Evolutionary conservation across 2,888 invertebrate genomes (phyloP).

Genomic region (Aphidius colemani): DNA sequence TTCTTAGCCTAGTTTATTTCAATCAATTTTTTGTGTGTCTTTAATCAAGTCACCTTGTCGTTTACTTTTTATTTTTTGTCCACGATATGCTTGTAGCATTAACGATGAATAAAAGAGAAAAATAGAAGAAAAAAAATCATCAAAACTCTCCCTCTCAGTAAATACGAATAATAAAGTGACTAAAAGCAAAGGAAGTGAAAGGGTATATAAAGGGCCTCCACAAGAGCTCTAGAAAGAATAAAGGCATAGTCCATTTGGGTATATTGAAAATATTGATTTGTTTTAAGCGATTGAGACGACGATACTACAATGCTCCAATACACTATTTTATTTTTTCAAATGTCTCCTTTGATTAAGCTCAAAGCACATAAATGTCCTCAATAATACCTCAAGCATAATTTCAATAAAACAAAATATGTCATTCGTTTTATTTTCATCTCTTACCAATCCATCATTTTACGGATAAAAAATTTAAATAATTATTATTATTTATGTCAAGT

Average conservation of each 20-base stretch:
- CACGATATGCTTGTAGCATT: background rate
- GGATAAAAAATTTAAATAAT: background rate
- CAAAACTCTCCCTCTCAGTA: constrained; percentile 15
- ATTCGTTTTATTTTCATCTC: background rate
- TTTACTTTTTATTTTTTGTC: constrained; percentile 6
- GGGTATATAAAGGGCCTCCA: constrained; percentile 20
- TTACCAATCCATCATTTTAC: background rate
- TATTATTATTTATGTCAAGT: background rate
- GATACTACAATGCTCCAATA: background rate
- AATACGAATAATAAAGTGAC: constrained; percentile 21
- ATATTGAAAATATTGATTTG: constrained; percentile 53
- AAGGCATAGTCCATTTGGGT: constrained; percentile 42
- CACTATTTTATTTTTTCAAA: background rate
- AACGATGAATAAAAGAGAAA: background rate
- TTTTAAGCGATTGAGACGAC: constrained; percentile 43
- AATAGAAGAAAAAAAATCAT: constrained; percentile 8
- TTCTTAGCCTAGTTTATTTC: background rate
- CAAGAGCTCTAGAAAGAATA: constrained; percentile 29
- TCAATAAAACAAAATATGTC: constrained; percentile 5
- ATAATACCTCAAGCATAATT: background rate
- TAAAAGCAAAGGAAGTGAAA: constrained; percentile 24
- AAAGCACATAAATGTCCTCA: too few species aligned
- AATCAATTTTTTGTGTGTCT: constrained; percentile 6
- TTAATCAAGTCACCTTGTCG: constrained; percentile 2
- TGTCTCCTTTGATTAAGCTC: too few species aligned